These are phyloP conservation scores for Agrochola lychnidis DNA, from an alignment of 2,888 invertebrate genomes.

Conservation along the genomic window DNA sequence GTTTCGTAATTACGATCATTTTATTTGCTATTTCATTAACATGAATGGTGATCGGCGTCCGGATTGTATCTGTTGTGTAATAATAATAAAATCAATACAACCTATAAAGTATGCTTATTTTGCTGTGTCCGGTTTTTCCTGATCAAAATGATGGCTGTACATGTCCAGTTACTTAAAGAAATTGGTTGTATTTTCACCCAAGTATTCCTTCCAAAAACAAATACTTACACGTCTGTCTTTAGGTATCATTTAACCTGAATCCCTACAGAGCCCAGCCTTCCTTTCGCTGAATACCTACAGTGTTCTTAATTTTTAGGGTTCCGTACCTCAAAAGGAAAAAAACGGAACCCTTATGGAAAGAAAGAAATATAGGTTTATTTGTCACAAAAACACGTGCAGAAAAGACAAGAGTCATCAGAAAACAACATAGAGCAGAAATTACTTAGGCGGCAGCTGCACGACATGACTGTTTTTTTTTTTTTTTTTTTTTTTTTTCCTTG, in stretches of 20 bases:
- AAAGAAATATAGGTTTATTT: no score
- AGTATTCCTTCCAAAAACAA: no score
- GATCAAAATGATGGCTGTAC: not conserved
- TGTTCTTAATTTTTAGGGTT: no score
- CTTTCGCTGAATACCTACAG: not conserved
- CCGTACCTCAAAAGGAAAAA: no score
- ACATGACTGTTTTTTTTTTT: no score
- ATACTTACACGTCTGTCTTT: not conserved
- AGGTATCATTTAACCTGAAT: not conserved
- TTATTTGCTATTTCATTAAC: constrained; percentile 88
- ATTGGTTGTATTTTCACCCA: not conserved
- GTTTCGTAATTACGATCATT: constrained; percentile 88
- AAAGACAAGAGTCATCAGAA: no score
- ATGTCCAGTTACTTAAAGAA: not conserved
- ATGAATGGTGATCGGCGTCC: constrained; percentile 83
- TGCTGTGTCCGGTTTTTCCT: constrained; percentile 6
- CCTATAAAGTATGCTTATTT: constrained; percentile 56
- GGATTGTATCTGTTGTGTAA: constrained; percentile 73
- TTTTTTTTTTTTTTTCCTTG: no score
- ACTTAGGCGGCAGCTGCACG: no score
- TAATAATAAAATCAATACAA: constrained; percentile 72
- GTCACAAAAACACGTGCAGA: no score
- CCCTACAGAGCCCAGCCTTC: not conserved
- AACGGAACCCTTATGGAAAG: no score
- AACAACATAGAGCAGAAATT: no score